Evolutionary conservation across 2,797 vertebrate genomes (phyloP).

Genomic region (Valencia hispanica): DNA sequence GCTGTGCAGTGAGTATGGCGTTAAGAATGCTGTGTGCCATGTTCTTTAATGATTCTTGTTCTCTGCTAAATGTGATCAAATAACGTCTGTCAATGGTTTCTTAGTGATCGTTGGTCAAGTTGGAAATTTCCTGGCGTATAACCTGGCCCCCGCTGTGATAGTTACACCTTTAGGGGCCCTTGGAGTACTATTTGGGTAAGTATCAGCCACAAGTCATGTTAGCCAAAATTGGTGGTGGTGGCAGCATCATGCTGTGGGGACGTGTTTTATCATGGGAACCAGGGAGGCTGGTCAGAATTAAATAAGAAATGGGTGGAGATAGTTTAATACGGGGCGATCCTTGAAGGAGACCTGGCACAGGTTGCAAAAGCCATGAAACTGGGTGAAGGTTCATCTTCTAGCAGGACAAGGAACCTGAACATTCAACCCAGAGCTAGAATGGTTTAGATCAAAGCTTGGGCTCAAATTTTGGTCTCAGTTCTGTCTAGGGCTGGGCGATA

Average conservation of each 20-base stretch:
- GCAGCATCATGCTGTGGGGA: neutral
- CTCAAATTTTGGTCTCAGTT: no score
- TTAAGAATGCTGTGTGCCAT: neutral
- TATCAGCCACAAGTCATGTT: neutral
- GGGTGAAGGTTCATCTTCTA: no score
- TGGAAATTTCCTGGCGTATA: conserved; percentile 97
- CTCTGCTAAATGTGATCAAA: neutral
- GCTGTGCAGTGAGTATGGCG: conserved; percentile 88
- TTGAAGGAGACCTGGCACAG: no score
- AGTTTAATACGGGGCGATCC: no score
- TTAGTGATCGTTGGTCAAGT: conserved; percentile 94
- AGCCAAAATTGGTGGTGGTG: neutral
- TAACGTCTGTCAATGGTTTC: conserved; percentile 39
- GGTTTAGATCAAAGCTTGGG: no score
- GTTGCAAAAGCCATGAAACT: no score
- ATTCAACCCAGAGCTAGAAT: no score
- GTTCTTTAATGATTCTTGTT: neutral
- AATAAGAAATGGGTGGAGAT: no score
- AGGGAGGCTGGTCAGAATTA: neutral
- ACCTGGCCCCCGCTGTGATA: conserved; percentile 90
- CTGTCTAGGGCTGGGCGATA: no score
- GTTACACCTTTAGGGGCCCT: conserved; percentile 97
- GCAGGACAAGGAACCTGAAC: no score
- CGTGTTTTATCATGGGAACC: neutral
- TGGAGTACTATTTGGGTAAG: conserved; percentile 96